Conservation (phyloP, 1,140 invertebrate genomes). For the Eurosta solidaginis region DNA sequence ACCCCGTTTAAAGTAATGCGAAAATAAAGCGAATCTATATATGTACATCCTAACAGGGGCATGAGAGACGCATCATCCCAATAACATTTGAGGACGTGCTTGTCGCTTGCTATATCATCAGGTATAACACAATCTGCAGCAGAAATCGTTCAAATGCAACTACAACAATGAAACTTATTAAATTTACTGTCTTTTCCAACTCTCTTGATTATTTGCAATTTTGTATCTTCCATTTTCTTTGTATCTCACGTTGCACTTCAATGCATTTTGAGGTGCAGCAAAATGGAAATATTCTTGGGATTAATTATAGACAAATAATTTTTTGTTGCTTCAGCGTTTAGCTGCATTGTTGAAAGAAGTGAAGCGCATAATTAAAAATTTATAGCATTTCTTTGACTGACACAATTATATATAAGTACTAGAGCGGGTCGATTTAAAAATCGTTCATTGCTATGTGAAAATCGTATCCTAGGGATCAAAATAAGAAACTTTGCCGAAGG, state of each 20-base stretch:
- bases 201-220: background rate
- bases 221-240: too few relatives aligned
- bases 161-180: background rate
- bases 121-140: background rate
- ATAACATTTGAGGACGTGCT: too few relatives aligned
- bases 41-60: too few relatives aligned
- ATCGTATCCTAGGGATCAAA: too few relatives aligned
- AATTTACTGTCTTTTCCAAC: background rate
- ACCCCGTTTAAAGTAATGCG: too few relatives aligned
- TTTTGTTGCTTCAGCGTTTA: background rate
- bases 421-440: too few relatives aligned
- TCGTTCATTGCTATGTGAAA: too few relatives aligned
- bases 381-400: background rate
- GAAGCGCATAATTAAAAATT: slow-evolving; percentile 26
- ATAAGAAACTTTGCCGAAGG: too few relatives aligned
- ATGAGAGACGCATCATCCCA: too few relatives aligned
- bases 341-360: background rate
- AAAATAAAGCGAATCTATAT: too few relatives aligned
- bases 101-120: background rate
- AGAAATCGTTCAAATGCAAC: slow-evolving; percentile 3
- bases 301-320: background rate
- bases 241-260: slow-evolving; percentile 3
- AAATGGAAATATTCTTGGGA: slow-evolving; percentile 19
- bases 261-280: background rate
- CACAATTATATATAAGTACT: too few relatives aligned